These are phyloP conservation scores for Drosophila infuscata DNA, from an alignment of 2,888 invertebrate species.

Conservation along the genomic window DNA sequence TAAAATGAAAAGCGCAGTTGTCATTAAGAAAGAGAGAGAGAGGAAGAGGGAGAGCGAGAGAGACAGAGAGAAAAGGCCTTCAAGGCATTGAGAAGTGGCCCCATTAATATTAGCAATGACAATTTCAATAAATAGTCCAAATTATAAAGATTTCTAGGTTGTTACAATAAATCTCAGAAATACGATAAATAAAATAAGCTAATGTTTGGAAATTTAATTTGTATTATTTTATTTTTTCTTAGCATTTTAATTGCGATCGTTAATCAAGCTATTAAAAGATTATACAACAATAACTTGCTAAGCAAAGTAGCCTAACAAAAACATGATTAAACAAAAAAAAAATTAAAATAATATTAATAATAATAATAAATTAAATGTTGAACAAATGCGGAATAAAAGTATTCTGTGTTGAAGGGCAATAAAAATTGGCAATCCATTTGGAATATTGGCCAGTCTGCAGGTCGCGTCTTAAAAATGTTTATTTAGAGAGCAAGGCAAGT, in stretches of 20 bases:
- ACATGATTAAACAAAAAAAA: neutral
- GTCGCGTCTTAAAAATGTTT: neutral
- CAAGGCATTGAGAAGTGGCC: neutral
- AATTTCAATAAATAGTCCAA: neutral
- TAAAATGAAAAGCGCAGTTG: slow-evolving; percentile 17
- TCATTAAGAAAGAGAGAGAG: neutral
- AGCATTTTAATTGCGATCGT: neutral
- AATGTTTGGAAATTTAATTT: neutral
- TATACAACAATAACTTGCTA: neutral
- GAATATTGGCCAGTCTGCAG: neutral
- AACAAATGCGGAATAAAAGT: neutral
- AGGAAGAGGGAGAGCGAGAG: neutral
- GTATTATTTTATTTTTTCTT: neutral
- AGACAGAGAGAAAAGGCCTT: neutral
- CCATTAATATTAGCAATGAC: neutral
- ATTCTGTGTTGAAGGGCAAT: neutral
- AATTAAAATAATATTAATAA: neutral
- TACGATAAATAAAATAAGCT: neutral
- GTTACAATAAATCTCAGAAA: neutral
- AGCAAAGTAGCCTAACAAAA: neutral
- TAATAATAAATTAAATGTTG: neutral
- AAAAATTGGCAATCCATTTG: slow-evolving; percentile 1
- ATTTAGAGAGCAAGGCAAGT: slow-evolving; percentile 4
- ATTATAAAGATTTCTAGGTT: neutral
- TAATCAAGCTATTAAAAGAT: neutral